Base-by-base conservation (phyloP, 2,113 vertebrate species). In the Lycocorax pyrrhopterus region DNA sequence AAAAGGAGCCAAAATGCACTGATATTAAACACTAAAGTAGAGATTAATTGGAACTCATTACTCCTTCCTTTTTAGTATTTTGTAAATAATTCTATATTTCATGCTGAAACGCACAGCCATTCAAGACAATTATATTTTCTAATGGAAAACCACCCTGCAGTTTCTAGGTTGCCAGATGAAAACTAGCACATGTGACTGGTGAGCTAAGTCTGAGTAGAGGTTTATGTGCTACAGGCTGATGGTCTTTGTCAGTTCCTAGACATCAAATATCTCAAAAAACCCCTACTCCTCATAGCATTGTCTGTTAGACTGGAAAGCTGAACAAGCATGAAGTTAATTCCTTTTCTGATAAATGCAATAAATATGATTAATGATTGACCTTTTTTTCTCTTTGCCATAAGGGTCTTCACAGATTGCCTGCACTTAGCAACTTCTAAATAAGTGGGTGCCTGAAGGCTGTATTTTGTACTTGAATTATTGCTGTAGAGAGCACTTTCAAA, bases 401-500 rank as follows among this genome's bases (percentile, higher is more conserved):
- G 46, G 29, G 59, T 55, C 30, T 41, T 89, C 69, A 60, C 44
- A 84, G 64, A 52, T 32, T 81, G 64, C 56, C 49, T 68, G 56
- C 55, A 60, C 33, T 67, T 53, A 49, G 29, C 35, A 86, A 13
- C 27, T 88, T 41, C 44, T 75, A 90, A 93, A 84, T 59, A 78
- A 86, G 44, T 14, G 62, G 7, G 10, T 90, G 76, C 37, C 83
- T 72, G 49, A 75, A 90, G 80, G 62, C 60, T 90, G 29, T 46
- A 78, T 56, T 66, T 75, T 87, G 30, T 41, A 41, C 13, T 59
- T 67, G 71, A 56, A 68, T 94, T 95, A 92, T 87, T 95, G 83
- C 88, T 93, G 53, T 29, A 87, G 56, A 84, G 29, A 94, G 41
- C 66, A 89, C 53, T 95, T 87, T n/a, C 72, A 91, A 72, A 91